phyloP scores from a whole-genome alignment of 2,797 vertebrate genomes.

The Hoplostethus atlanticus region DNA sequence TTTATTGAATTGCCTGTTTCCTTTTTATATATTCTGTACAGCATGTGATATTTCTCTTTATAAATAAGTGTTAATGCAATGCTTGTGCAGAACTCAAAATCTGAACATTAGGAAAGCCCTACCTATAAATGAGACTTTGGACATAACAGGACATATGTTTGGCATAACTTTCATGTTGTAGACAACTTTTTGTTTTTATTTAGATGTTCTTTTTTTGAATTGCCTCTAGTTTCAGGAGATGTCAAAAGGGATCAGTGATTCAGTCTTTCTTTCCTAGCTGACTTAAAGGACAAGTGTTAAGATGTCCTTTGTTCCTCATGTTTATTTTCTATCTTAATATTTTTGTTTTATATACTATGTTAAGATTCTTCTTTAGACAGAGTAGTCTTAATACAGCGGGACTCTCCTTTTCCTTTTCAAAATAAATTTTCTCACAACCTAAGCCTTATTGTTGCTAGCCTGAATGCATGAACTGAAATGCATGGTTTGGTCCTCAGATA shows the following conservation, averaged over 20 bases:
- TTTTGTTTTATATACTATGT: conserved; percentile 44
- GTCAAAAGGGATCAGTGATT: conserved; percentile 41
- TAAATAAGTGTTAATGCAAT: conserved; percentile 80
- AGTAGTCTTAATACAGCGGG: conserved; percentile 1
- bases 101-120: conserved; percentile 61
- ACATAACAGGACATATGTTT: conserved; percentile 36
- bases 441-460: conserved; percentile 45
- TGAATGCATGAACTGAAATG: conserved; percentile 15
- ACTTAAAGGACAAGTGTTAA: conserved; percentile 19
- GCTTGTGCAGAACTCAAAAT: conserved; percentile 70
- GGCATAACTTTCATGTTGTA: conserved; percentile 31
- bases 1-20: conserved; percentile 59
- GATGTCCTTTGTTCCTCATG: neutral
- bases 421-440: conserved; percentile 17
- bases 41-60: conserved; percentile 80
- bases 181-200: conserved; percentile 30
- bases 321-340: conserved; percentile 51
- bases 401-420: conserved; percentile 18
- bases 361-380: conserved; percentile 34
- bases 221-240: conserved; percentile 36
- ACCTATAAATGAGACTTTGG: conserved; percentile 33
- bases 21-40: conserved; percentile 79
- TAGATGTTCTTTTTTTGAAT: conserved; percentile 37
- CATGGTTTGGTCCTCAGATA: conserved; percentile 46
- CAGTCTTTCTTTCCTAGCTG: conserved; percentile 37